Conservation (phyloP, 1,140 invertebrate species). For the Heliconius congener region DNA sequence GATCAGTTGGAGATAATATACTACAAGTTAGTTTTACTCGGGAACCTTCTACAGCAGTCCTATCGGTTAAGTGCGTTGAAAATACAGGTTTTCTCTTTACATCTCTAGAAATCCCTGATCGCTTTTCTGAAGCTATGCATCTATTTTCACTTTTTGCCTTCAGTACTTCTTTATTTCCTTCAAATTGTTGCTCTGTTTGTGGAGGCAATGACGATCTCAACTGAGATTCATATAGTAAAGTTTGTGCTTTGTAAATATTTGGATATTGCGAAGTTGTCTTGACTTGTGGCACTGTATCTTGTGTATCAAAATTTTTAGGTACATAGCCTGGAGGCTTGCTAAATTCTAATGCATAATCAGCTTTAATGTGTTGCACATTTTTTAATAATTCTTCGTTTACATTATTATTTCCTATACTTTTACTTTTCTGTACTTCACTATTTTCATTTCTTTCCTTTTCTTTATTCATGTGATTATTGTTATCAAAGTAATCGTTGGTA, state of each 20-base stretch:
- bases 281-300: slow-evolving; percentile 39
- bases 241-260: slow-evolving; percentile 62
- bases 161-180: slow-evolving; percentile 48
- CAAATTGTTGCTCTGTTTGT: slow-evolving; percentile 38
- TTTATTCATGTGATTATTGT: not conserved
- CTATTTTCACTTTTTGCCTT: slow-evolving; percentile 61
- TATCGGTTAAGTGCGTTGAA: slow-evolving; percentile 89
- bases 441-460: not conserved
- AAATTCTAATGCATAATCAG: slow-evolving; percentile 59
- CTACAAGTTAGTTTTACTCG: slow-evolving; percentile 91
- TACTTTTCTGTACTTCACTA: not conserved
- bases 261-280: slow-evolving; percentile 40
- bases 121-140: slow-evolving; percentile 59
- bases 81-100: slow-evolving; percentile 88
- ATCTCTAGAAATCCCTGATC: slow-evolving; percentile 62
- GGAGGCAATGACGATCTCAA: slow-evolving; percentile 47
- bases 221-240: slow-evolving; percentile 57
- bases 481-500: not conserved
- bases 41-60: slow-evolving; percentile 87
- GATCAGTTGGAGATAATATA: slow-evolving; percentile 90
- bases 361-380: slow-evolving; percentile 44
- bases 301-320: slow-evolving; percentile 49
- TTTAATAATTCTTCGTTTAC: not conserved
- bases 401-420: not conserved
- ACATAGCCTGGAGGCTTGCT: slow-evolving; percentile 57